Base-by-base conservation (phyloP, 2,888 invertebrate genomes). In the Stenodera caucasica region DNA sequence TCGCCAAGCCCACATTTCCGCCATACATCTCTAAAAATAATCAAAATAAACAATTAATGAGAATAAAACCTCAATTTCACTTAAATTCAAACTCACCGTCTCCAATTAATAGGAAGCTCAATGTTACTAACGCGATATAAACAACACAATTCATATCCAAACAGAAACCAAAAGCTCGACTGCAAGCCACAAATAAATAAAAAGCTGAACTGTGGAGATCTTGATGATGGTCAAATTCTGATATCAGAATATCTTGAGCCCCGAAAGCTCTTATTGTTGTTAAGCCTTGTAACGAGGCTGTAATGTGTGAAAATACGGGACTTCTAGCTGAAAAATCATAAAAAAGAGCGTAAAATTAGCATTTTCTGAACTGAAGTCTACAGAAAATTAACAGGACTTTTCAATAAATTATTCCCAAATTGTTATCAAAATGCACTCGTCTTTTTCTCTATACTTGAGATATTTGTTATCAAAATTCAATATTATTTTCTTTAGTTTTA, bases 251-350 rank as follows among this genome's bases (percentile, higher is more conserved):
- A 0, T 79, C 72, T 75, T 91, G 85, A 1, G 88, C 86, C 50
- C 84, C 81, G 30, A 88, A 88, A 32, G 91, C 89, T 74, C 93
- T 82, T 15, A 94, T 90, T 0, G 92, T 91, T 0, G 88, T 82
- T 7, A 94, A 80, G 12, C 93, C 93, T 63, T 88, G 83, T 45
- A 93, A 82, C 0, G 90, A 88, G 1, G 90, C 87, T 68, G 86
- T 90, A 29, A 93, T 82, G 81, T 92, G 91, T 6, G 91, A 87
- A 75, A 90, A 92, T 1, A 94, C 88, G 0, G 93, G 92, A 74
- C 91, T 91, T 65, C 90, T 86, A 18, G 90, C 91, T 92, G 80
- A 8, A 40, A 37, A 5, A 26, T 29, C 4, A 6, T 7, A 33
- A 5, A 11, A 35, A 15, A 11, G n/a, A n/a, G n/a, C n/a, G n/a